These are phyloP conservation scores for Linnaemya tessellans DNA, from an alignment of 2,888 invertebrate species.

Conservation along the genomic window DNA sequence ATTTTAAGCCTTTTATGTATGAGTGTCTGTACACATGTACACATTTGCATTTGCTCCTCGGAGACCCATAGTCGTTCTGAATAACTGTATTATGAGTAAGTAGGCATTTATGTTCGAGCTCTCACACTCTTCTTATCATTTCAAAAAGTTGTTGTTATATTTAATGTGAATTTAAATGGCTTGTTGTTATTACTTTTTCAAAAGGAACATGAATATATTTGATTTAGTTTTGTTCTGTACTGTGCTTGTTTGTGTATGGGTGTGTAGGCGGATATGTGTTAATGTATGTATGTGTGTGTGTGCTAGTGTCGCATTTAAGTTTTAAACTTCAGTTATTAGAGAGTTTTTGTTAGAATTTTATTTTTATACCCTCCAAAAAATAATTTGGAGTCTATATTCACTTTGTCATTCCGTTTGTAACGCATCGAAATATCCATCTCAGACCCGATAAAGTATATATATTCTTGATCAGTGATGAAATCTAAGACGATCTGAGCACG, in stretches of 20 bases:
- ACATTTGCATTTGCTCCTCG: background rate
- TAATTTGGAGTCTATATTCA: too few relatives aligned
- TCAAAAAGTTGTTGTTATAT: constrained; percentile 30
- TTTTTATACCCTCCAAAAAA: too few relatives aligned
- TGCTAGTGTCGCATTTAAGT: background rate
- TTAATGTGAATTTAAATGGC: constrained; percentile 49
- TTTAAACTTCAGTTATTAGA: too few relatives aligned
- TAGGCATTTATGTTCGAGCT: background rate
- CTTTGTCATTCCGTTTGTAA: too few relatives aligned
- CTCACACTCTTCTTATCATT: background rate
- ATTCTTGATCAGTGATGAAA: too few relatives aligned
- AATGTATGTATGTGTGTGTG: background rate
- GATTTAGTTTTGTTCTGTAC: constrained; percentile 35
- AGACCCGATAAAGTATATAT: too few relatives aligned
- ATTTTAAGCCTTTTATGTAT: constrained; percentile 28
- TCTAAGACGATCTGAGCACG: too few relatives aligned
- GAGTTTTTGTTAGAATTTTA: too few relatives aligned
- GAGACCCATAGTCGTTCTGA: constrained; percentile 6
- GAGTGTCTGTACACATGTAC: background rate
- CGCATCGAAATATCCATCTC: too few relatives aligned
- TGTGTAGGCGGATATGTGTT: too few relatives aligned
- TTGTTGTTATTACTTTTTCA: constrained; percentile 11
- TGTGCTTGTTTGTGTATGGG: constrained; percentile 1
- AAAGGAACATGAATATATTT: constrained; percentile 34
- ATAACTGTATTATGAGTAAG: background rate